Evolutionary conservation across 2,888 invertebrate genomes (phyloP).

Genomic region (Teinopalpus imperialis): DNA sequence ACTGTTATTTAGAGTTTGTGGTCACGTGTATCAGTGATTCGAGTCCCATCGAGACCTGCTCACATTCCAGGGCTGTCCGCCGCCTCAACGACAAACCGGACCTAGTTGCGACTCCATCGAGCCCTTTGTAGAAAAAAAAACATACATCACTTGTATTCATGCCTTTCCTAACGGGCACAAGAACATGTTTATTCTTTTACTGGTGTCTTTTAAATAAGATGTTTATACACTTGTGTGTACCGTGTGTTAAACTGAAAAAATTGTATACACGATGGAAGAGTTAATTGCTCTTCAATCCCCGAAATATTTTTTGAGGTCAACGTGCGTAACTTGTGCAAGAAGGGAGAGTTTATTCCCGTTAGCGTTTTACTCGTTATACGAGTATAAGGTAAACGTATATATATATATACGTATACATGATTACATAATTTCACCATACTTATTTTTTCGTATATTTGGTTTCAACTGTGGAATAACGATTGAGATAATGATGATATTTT

Average conservation of each 20-base stretch:
- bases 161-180: conserved; percentile 14
- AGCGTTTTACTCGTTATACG: background rate
- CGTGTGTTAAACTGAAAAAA: conserved; percentile 2
- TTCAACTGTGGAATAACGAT: too few relatives aligned
- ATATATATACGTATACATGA: too few relatives aligned
- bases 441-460: too few relatives aligned
- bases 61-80: conserved; percentile 65
- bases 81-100: conserved; percentile 44
- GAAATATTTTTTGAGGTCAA: conserved; percentile 12
- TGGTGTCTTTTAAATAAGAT: conserved; percentile 10
- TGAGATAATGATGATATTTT: too few relatives aligned
- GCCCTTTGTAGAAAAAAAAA: conserved; percentile 23
- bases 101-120: conserved; percentile 34
- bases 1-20: conserved; percentile 37
- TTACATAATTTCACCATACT: too few relatives aligned
- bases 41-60: conserved; percentile 71
- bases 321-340: conserved; percentile 4
- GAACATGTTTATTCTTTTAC: conserved; percentile 4
- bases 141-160: background rate
- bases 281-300: conserved; percentile 11
- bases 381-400: too few relatives aligned
- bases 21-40: conserved; percentile 66
- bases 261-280: background rate
- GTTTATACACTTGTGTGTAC: background rate
- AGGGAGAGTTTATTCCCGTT: conserved; percentile 13